Evolutionary conservation across 1,140 invertebrate genomes (phyloP).

Genomic region (Drosophila jambulina): DNA sequence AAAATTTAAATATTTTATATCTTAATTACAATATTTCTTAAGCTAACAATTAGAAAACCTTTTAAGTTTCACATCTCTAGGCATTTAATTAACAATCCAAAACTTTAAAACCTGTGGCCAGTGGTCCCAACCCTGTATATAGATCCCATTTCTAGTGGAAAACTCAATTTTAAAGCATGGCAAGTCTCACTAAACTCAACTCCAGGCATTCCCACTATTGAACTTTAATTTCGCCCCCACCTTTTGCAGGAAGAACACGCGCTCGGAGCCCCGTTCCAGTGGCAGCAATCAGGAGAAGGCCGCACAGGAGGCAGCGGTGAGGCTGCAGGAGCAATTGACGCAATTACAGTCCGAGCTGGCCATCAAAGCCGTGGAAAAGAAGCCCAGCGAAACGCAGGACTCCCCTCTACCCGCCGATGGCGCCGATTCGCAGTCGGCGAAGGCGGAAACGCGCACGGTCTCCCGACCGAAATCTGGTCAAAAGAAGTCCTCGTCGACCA

Average conservation of each 20-base stretch:
- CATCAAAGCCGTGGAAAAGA: constrained; percentile 76
- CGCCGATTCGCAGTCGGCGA: constrained; percentile 28
- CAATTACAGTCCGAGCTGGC: constrained; percentile 77
- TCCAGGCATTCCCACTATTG: constrained; percentile 7
- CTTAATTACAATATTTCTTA: neutral
- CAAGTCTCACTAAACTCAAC: neutral
- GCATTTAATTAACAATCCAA: neutral
- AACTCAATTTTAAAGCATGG: neutral
- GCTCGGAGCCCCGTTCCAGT: constrained; percentile 74
- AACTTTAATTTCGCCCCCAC: constrained; percentile 56
- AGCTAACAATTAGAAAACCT: neutral
- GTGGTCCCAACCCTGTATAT: neutral
- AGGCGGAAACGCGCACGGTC: constrained; percentile 78
- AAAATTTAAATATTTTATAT: neutral
- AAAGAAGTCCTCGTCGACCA: constrained; percentile 72
- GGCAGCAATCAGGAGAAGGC: constrained; percentile 34
- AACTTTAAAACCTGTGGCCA: neutral
- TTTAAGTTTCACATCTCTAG: neutral
- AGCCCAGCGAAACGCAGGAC: constrained; percentile 14
- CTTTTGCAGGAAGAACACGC: constrained; percentile 79
- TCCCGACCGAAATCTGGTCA: constrained; percentile 65
- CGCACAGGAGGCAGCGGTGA: constrained; percentile 56
- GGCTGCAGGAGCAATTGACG: constrained; percentile 78
- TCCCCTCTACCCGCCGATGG: neutral
- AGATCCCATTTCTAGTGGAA: too few relatives aligned